phyloP scores from a whole-genome alignment of 2,797 vertebrate species.

The Trachurus trachurus region DNA sequence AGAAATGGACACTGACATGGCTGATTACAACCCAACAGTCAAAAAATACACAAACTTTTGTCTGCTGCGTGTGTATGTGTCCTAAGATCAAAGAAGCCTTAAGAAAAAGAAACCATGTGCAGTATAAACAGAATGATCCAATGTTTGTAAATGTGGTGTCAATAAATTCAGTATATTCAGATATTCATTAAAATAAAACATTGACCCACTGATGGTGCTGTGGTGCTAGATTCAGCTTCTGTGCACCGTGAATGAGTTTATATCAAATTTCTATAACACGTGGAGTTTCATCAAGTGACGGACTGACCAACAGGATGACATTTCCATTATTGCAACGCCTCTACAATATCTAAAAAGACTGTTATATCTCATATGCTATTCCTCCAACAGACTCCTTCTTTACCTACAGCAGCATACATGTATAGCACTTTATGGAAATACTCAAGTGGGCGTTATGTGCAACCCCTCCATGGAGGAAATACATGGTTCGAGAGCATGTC shows the following conservation, averaged over 20 bases:
- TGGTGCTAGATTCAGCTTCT: not conserved
- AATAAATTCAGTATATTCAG: too few species aligned
- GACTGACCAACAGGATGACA: not conserved
- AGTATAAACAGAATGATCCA: too few species aligned
- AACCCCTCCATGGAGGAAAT: conserved; percentile 35
- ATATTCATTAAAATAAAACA: too few species aligned
- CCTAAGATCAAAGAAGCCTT: not conserved
- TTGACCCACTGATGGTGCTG: too few species aligned
- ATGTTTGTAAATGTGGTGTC: too few species aligned
- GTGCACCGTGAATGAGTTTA: not conserved
- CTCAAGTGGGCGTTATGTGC: conserved; percentile 39
- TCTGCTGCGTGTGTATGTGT: too few species aligned
- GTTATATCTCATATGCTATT: conserved; percentile 17
- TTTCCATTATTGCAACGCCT: not conserved
- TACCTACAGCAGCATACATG: conserved; percentile 32
- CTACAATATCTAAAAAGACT: not conserved
- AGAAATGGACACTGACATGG: not conserved
- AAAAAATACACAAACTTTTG: too few species aligned
- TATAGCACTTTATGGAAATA: conserved; percentile 34
- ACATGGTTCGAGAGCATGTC: conserved; percentile 33
- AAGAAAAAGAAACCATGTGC: not conserved
- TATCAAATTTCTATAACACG: not conserved
- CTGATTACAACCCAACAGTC: not conserved
- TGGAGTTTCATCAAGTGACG: conserved; percentile 15
- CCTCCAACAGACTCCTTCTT: conserved; percentile 32